Base-by-base conservation (phyloP, 1,140 invertebrate species). In the Aphelenchoides besseyi region DNA sequence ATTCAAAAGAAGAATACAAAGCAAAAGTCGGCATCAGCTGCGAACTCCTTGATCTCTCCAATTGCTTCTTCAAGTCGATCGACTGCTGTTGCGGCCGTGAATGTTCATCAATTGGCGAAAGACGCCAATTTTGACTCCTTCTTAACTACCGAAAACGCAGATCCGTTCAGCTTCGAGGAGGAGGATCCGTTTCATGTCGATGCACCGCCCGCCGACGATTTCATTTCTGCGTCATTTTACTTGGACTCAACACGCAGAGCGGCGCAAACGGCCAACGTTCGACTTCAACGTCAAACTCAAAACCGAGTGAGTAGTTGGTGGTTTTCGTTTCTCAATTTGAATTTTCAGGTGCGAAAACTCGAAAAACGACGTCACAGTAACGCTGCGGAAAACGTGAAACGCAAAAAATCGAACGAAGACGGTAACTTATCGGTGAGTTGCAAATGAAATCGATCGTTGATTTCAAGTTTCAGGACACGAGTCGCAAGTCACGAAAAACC, bases 121-220 rank as follows among this genome's bases (percentile, higher is more conserved):
- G 41, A 48, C 41, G 41, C 41, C 12, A 48, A 48, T 23, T 48
- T 48, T 23, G 41, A 59, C 5, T 59, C 18, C 26, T 59, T 8
- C 55, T 33, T 18, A 8, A 23, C 55, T 33, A 23, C 5, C 55
- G 55, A 59, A 28, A 33, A 5, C 12, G 32, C 5, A 28, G 55
- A 59, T 59, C 55, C 55, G 5, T 59, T 59, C 5, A 59, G 18
- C 41, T 48, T 48, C 55, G 55, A 59, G 12, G 18, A 5, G 5
- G 55, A 59, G 18, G 55, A 59, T 59, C 55, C 55, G 5, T 59
- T 59, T 5, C 5, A 33, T 23, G 23, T 23, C 41, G 55, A 59
- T 8, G 18, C 5, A 28, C 16, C 5, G 5, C 5, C 5, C 26
- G 12, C 55, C 26, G 18, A 59, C 5, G 55, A 59, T 5, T 48